Conservation (phyloP, 2,888 invertebrate species). For the Diaperis boleti region DNA sequence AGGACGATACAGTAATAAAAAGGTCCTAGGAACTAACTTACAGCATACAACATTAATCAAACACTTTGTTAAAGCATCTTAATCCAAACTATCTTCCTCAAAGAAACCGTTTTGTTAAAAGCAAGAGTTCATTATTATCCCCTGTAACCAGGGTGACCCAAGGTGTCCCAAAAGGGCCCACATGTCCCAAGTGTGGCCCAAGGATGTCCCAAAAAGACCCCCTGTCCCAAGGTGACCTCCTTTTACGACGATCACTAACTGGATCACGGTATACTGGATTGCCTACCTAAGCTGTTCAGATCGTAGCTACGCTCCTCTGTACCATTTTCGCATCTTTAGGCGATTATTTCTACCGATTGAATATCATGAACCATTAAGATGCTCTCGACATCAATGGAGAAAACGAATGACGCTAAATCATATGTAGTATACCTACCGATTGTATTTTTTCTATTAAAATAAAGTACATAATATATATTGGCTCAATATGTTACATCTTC, state of each 20-base stretch:
- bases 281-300: too few species aligned
- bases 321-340: background rate
- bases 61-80: slow-evolving; percentile 1
- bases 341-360: slow-evolving; percentile 3
- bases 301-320: too few species aligned
- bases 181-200: slow-evolving; percentile 60
- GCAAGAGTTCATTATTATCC: background rate
- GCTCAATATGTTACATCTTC: too few species aligned
- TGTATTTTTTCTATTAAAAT: too few species aligned
- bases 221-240: too few species aligned
- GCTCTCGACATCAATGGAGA: background rate
- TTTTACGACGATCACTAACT: too few species aligned
- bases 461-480: too few species aligned
- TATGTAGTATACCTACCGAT: too few species aligned
- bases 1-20: background rate
- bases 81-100: slow-evolving; percentile 3
- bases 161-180: background rate
- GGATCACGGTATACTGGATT: too few species aligned
- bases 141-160: too few species aligned
- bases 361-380: background rate
- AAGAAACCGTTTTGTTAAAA: slow-evolving; percentile 7
- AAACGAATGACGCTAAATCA: background rate
- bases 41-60: slow-evolving; percentile 11
- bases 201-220: slow-evolving; percentile 81
- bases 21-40: slow-evolving; percentile 6